A percentile compares a stretch with the other conserved stretches of the same genome.
Conservation (phyloP, 2,797 vertebrate species). For the Morelia viridis region DNA sequence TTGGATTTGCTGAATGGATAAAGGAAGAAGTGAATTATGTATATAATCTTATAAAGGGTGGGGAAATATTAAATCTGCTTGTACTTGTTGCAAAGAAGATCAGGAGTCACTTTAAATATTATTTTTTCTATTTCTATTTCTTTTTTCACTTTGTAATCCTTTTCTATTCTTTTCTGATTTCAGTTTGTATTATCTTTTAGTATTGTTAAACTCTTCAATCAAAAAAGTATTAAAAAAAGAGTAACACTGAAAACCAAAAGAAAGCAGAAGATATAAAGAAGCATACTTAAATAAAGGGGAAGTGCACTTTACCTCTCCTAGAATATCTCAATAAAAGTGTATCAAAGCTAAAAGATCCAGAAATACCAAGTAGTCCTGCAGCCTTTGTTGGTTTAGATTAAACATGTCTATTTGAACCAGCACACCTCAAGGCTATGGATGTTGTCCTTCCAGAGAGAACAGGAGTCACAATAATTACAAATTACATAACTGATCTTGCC, state of each 20-base stretch:
- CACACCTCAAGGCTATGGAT: background rate
- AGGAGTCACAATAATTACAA: background rate
- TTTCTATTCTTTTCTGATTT: background rate
- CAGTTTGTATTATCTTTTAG: background rate
- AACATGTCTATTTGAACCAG: background rate
- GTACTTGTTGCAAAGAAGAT: background rate
- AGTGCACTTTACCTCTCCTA: background rate
- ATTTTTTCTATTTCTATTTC: too few relatives aligned
- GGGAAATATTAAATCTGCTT: background rate
- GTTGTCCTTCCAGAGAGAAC: background rate
- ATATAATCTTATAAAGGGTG: background rate
- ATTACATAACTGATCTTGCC: background rate
- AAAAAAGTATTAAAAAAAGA: background rate
- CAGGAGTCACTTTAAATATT: background rate
- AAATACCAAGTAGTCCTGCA: background rate
- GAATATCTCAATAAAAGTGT: background rate
- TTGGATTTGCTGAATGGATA: background rate
- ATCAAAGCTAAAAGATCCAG: background rate
- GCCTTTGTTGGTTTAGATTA: background rate
- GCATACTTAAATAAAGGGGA: fast-evolving
- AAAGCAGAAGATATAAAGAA: background rate
- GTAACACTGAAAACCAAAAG: fast-evolving
- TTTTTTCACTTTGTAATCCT: background rate
- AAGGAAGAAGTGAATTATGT: background rate
- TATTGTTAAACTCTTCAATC: background rate